phyloP scores from a whole-genome alignment of 2,113 vertebrate species.

The Plecturocebus donacophilus region DNA sequence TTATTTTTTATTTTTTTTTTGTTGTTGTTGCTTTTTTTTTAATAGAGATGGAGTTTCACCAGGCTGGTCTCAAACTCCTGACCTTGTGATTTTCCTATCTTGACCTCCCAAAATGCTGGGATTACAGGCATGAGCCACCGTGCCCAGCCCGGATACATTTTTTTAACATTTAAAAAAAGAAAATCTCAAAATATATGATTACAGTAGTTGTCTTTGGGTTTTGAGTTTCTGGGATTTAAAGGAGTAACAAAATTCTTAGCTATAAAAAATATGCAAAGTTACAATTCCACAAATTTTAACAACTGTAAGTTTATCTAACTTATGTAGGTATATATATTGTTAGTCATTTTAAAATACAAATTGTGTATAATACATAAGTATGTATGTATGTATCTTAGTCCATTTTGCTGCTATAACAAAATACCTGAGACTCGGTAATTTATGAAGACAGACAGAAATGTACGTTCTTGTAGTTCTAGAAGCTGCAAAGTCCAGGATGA shows the following conservation, averaged over 20 bases:
- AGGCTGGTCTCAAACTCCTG: too few species aligned
- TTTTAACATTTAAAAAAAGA: not conserved
- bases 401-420: not conserved
- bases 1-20: too few species aligned
- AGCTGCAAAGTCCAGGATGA: not conserved
- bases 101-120: too few species aligned
- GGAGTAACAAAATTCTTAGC: not conserved
- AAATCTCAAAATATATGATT: not conserved
- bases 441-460: not conserved
- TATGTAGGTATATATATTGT: not conserved
- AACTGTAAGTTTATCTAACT: not conserved
- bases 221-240: not conserved
- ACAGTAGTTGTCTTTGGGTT: not conserved
- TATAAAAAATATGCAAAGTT: not conserved
- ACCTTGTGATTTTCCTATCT: too few species aligned
- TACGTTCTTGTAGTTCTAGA: not conserved
- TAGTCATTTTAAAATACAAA: not conserved
- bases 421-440: not conserved
- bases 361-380: not conserved
- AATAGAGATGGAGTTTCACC: too few species aligned
- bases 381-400: not conserved
- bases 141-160: not conserved
- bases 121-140: too few species aligned
- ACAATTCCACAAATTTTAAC: not conserved
- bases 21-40: too few species aligned